Evolutionary conservation across 2,113 vertebrate genomes (phyloP), one percentile per base, ranked within the genome.

Genomic region (Cygnus buccinator): DNA sequence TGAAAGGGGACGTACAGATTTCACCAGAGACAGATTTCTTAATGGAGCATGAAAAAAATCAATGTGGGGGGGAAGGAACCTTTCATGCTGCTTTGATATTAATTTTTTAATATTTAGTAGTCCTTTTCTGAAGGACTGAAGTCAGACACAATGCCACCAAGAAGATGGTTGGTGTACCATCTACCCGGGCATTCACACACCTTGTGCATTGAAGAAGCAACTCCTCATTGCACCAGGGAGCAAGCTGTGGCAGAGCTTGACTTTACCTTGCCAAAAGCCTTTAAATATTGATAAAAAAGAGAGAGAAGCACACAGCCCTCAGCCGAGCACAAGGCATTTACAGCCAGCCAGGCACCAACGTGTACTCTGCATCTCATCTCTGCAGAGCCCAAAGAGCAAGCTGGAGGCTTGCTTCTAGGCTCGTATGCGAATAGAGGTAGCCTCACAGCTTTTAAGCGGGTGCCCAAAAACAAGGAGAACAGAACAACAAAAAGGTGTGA

Each of bases 111-210:
- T 43, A 68, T 33, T 82, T 52, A 87, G 8, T 86, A 71, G 41
- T 14, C 5, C 26, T 89, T 73, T 67, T 21, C 72, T 62, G 75
- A 89, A 59, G 62, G 46, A 46, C 19, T n/a, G 57, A 35, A 80
- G 55, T 57, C 21, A 87, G 48, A 75, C 67, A 68, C 18, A 74
- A 80, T 63, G 21, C 4, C 21, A 44, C 11, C 0, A 0, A 48
- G 37, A n/a, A 61, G 20, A n/a, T 2, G 7, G 70, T 11, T 4
- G 4, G 13, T 46, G 17, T 46, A 1, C 44, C 5, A 0, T 13
- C 20, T 78, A 50, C 48, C 39, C 11, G 29, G 41, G 15, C 2
- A 3, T 46, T 67, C 26, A 43, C 44, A 37, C 54, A 55, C 16
- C 52, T 41, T 37, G 52, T 67, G 75, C 63, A 72, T 41, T 6